phyloP scores from a whole-genome alignment of 2,888 invertebrate genomes.

The Erebia ligea region DNA sequence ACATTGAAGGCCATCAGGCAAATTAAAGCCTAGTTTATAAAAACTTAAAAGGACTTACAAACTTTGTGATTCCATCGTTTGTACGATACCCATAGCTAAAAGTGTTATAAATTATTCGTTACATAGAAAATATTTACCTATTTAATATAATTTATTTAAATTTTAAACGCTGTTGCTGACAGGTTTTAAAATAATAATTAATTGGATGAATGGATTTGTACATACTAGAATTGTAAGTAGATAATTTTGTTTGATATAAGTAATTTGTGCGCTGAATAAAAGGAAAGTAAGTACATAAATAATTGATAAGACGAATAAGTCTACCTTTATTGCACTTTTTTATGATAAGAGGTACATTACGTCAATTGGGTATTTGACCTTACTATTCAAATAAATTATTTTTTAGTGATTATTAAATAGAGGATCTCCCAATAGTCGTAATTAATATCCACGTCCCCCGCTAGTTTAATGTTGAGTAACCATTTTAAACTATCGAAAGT shows the following conservation, averaged over 20 bases:
- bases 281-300: background rate
- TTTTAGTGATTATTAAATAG: too few relatives aligned
- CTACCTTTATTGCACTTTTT: background rate
- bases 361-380: too few relatives aligned
- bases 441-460: too few relatives aligned
- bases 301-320: background rate
- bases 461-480: too few relatives aligned
- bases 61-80: slow-evolving; percentile 45
- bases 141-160: slow-evolving; percentile 53
- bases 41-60: slow-evolving; percentile 13
- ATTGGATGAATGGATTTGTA: slow-evolving; percentile 39
- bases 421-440: too few relatives aligned
- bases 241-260: slow-evolving; percentile 47
- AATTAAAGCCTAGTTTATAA: slow-evolving; percentile 5
- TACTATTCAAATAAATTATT: too few relatives aligned
- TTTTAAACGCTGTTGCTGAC: slow-evolving; percentile 53
- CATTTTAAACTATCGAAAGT: too few relatives aligned
- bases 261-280: slow-evolving; percentile 42
- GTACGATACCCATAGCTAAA: slow-evolving; percentile 42
- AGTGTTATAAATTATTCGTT: slow-evolving; percentile 47
- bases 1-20: background rate
- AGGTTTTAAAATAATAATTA: slow-evolving; percentile 45
- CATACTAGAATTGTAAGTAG: slow-evolving; percentile 41
- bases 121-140: slow-evolving; percentile 45
- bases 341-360: background rate